These are phyloP conservation scores for Pachliopta kotzebuea DNA, from an alignment of 2,888 invertebrate genomes.

Conservation along the genomic window DNA sequence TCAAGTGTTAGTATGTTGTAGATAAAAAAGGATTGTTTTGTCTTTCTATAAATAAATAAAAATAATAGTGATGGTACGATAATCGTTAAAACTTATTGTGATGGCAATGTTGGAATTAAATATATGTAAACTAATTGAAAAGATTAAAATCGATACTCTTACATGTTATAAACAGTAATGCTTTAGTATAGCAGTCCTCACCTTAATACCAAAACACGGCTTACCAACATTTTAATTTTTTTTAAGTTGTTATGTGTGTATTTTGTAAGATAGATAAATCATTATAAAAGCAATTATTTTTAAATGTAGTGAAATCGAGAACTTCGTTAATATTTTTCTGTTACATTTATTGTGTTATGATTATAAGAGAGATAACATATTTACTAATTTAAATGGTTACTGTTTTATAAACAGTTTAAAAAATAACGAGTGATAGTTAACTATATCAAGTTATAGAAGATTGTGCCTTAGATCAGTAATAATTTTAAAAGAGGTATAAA, in stretches of 20 bases:
- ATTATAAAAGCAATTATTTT: constrained; percentile 66
- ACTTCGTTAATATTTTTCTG: constrained; percentile 72
- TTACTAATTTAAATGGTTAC: constrained; percentile 56
- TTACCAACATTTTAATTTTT: constrained; percentile 77
- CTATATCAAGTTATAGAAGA: constrained; percentile 67
- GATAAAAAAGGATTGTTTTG: constrained; percentile 1
- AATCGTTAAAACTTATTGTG: constrained; percentile 5
- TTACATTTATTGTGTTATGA: constrained; percentile 70
- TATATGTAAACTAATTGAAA: constrained; percentile 12
- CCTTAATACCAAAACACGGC: constrained; percentile 80
- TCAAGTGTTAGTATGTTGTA: neutral
- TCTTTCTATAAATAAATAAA: neutral
- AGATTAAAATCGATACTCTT: constrained; percentile 24
- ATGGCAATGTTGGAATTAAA: constrained; percentile 15
- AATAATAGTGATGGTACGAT: constrained; percentile 1
- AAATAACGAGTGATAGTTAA: constrained; percentile 62
- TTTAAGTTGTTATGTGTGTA: constrained; percentile 74
- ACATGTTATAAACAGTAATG: constrained; percentile 40
- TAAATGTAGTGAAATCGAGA: constrained; percentile 56
- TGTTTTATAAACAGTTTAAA: constrained; percentile 58
- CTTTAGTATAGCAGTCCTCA: constrained; percentile 74
- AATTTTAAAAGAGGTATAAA: constrained; percentile 34
- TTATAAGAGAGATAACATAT: constrained; percentile 58
- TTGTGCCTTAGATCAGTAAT: constrained; percentile 77
- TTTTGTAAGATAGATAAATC: constrained; percentile 68